A percentile compares a stretch with the other conserved stretches of the same genome.
These are phyloP conservation scores for Gnathonemus longibarbis DNA, from an alignment of 2,113 vertebrate genomes.

Conservation along the genomic window DNA sequence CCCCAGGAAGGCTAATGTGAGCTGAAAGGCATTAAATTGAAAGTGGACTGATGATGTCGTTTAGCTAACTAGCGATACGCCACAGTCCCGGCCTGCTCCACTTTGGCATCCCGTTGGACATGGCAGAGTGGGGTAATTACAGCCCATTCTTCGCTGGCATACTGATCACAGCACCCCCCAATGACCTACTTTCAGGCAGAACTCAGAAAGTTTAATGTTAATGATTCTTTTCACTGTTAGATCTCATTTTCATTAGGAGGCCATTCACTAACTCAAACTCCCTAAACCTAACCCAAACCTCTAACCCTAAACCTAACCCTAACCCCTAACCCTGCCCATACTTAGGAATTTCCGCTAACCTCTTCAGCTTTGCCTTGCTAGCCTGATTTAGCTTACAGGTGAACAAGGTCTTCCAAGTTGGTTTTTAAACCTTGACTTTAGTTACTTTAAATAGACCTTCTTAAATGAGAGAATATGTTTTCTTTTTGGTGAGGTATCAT, in stretches of 20 bases:
- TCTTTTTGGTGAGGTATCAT: not conserved
- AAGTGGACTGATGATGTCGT: slow-evolving; percentile 83
- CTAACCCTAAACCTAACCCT: not conserved
- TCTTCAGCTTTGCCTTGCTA: not conserved
- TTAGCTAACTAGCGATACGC: slow-evolving; percentile 74
- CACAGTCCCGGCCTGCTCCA: slow-evolving; percentile 29
- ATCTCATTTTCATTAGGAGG: not conserved
- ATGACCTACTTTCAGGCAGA: not conserved
- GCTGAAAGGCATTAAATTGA: slow-evolving; percentile 96
- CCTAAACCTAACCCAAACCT: no score
- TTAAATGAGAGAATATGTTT: not conserved
- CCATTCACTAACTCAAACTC: not conserved
- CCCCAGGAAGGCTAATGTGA: slow-evolving; percentile 91
- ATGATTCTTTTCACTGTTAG: not conserved
- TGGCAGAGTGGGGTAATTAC: not conserved
- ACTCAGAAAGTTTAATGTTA: not conserved
- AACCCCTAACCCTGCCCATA: not conserved
- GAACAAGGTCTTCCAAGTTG: not conserved
- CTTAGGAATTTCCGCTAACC: not conserved
- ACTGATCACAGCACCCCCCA: not conserved
- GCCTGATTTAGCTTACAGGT: not conserved
- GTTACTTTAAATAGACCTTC: not conserved
- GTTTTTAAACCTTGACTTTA: not conserved
- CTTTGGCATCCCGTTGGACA: not conserved
- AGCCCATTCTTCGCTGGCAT: not conserved